These are phyloP conservation scores for Lethocerus indicus DNA, from an alignment of 1,140 invertebrate species.

Conservation along the genomic window DNA sequence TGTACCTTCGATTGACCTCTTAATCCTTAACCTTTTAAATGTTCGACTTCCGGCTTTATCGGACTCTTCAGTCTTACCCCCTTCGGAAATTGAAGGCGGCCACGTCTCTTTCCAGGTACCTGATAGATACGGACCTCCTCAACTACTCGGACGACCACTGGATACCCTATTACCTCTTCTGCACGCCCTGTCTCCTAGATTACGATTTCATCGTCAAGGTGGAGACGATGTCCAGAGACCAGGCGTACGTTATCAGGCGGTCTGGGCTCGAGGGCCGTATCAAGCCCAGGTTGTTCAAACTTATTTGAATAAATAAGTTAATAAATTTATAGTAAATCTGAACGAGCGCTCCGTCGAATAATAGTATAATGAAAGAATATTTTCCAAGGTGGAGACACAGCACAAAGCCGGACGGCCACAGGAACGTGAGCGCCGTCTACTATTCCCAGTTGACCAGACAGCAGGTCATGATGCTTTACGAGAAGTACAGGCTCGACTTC, in stretches of 20 bases:
- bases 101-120: conserved; percentile 14
- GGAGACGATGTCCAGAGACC: conserved; percentile 32
- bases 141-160: conserved; percentile 43
- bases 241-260: conserved; percentile 60
- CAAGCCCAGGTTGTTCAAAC: conserved; percentile 62
- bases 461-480: conserved; percentile 56
- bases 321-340: too few species aligned
- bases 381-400: too few species aligned
- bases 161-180: conserved; percentile 52
- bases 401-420: neutral
- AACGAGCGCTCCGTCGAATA: too few species aligned
- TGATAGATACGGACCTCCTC: conserved; percentile 22
- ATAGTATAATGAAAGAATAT: too few species aligned
- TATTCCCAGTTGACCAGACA: conserved; percentile 53
- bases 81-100: too few species aligned
- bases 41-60: too few species aligned
- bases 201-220: conserved; percentile 22
- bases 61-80: too few species aligned
- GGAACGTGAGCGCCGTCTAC: conserved; percentile 30
- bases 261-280: conserved; percentile 54
- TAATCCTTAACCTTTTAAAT: too few species aligned
- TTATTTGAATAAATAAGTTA: too few species aligned
- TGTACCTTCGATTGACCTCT: too few species aligned
- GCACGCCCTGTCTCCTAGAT: conserved; percentile 52
- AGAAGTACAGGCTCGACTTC: conserved; percentile 71